Conservation (phyloP, 2,797 vertebrate species). For the Notolepis coatsorum region DNA sequence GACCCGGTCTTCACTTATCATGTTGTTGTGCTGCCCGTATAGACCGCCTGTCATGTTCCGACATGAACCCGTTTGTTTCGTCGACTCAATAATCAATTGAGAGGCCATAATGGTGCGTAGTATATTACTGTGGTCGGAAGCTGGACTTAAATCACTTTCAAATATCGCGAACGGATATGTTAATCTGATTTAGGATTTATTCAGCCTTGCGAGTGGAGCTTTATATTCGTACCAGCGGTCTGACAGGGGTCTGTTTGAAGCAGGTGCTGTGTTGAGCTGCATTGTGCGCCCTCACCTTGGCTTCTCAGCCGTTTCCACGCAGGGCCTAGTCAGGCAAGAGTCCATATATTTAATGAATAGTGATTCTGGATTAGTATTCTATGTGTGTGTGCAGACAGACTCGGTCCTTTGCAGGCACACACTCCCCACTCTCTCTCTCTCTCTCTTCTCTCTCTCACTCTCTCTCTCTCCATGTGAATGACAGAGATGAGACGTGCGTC, state of each 20-base stretch:
- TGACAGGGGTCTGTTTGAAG: background rate
- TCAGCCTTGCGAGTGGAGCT: no score
- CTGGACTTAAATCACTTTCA: constrained; percentile 19
- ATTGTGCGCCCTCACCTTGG: background rate
- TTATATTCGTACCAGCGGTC: background rate
- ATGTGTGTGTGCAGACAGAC: constrained; percentile 28
- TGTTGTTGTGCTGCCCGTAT: constrained; percentile 3
- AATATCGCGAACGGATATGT: background rate
- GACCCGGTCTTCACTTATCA: constrained; percentile 29
- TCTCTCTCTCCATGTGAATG: constrained; percentile 56
- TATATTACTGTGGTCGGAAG: background rate
- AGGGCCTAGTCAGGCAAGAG: constrained; percentile 9
- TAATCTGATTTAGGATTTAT: background rate
- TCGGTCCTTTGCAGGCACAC: constrained; percentile 41
- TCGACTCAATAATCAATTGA: constrained; percentile 37
- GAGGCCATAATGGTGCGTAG: constrained; percentile 18
- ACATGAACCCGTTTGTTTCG: constrained; percentile 26
- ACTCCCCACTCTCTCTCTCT: no score
- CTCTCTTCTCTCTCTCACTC: no score
- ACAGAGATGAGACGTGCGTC: constrained; percentile 60
- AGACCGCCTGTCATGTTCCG: constrained; percentile 39
- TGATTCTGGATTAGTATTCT: constrained; percentile 65
- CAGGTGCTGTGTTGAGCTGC: background rate
- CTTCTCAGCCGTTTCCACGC: background rate
- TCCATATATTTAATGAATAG: constrained; percentile 48